phyloP scores from a whole-genome alignment of 2,888 invertebrate species.

The Margaritifera margaritifera region DNA sequence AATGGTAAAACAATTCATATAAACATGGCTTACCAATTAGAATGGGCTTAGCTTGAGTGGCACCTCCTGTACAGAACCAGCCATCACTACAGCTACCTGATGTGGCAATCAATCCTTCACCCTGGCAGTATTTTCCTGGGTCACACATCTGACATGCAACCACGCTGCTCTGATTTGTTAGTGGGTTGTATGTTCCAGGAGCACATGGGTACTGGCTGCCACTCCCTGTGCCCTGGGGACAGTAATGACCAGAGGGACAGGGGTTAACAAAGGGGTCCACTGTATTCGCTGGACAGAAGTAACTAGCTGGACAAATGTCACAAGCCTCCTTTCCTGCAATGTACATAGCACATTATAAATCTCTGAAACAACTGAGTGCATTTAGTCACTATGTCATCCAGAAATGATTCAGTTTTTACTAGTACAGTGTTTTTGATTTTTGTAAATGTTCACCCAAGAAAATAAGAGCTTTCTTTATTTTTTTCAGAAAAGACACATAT shows the following conservation, averaged over 20 bases:
- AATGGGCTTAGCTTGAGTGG: slow-evolving; percentile 50
- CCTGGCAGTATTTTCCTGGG: slow-evolving; percentile 65
- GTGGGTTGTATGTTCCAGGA: slow-evolving; percentile 64
- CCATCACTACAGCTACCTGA: slow-evolving; percentile 64
- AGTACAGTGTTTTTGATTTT: too few species aligned
- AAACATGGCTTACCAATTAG: slow-evolving; percentile 48
- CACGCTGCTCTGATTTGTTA: slow-evolving; percentile 35
- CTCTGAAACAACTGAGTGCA: background rate
- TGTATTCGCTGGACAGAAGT: slow-evolving; percentile 62
- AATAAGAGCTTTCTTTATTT: too few species aligned
- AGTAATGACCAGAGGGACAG: slow-evolving; percentile 62
- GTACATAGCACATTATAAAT: background rate
- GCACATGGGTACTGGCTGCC: slow-evolving; percentile 59
- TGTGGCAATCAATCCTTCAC: slow-evolving; percentile 45
- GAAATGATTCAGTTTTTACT: too few species aligned
- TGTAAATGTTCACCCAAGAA: too few species aligned
- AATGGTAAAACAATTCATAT: too few species aligned
- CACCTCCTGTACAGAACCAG: slow-evolving; percentile 68
- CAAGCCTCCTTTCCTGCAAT: slow-evolving; percentile 58
- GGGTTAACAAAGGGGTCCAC: slow-evolving; percentile 46
- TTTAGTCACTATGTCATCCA: background rate
- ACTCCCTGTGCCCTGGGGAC: slow-evolving; percentile 59
- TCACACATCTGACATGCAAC: slow-evolving; percentile 60
- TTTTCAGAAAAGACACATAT: too few species aligned
- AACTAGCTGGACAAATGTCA: slow-evolving; percentile 61